Evolutionary conservation across 2,888 invertebrate species (phyloP).

Genomic region (Trichogramma dendrolimi): DNA sequence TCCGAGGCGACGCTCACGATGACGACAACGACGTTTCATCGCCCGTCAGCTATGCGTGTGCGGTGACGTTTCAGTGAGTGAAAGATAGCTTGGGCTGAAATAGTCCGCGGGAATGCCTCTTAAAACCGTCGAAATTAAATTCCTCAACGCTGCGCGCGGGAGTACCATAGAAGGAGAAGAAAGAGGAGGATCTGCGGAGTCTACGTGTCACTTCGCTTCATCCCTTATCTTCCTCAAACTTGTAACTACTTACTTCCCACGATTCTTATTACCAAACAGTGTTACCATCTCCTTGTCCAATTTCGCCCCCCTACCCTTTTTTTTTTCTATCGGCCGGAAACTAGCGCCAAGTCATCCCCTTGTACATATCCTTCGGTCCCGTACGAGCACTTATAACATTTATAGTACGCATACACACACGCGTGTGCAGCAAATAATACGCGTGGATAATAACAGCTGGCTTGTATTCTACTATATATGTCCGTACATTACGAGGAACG

Average conservation of each 20-base stretch:
- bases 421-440: no score
- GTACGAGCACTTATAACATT: no score
- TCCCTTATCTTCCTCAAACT: slow-evolving; percentile 15
- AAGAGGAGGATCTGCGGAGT: no score
- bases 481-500: slow-evolving; percentile 18
- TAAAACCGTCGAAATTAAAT: slow-evolving; percentile 49
- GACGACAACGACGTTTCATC: background rate
- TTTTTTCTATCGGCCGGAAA: no score
- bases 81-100: slow-evolving; percentile 23
- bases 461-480: slow-evolving; percentile 25
- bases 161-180: no score
- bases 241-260: slow-evolving; percentile 44
- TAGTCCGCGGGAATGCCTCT: slow-evolving; percentile 36
- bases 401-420: no score
- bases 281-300: slow-evolving; percentile 6
- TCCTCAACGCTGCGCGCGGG: slow-evolving; percentile 35
- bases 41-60: background rate
- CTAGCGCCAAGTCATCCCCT: no score
- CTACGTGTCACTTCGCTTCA: slow-evolving; percentile 36
- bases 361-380: no score
- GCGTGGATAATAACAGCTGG: slow-evolving; percentile 20
- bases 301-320: background rate
- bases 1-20: background rate
- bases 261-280: slow-evolving; percentile 38
- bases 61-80: background rate